These are phyloP conservation scores for Phorcus lineatus DNA, from an alignment of 2,888 invertebrate species.

Conservation along the genomic window DNA sequence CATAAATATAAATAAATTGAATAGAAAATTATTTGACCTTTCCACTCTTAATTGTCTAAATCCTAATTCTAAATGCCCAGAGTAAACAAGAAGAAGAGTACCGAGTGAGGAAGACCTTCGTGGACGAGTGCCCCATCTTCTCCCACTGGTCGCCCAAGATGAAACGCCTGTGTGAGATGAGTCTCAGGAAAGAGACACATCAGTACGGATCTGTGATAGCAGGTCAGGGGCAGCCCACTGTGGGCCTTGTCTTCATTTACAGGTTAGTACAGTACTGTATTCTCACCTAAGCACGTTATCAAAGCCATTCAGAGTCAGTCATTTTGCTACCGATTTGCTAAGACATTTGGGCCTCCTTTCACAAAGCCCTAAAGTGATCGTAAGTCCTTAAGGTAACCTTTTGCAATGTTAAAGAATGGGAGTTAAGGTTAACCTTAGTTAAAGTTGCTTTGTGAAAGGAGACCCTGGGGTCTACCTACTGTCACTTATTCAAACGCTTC, in stretches of 20 bases:
- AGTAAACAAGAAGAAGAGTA: slow-evolving; percentile 68
- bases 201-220: slow-evolving; percentile 64
- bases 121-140: slow-evolving; percentile 61
- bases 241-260: slow-evolving; percentile 68
- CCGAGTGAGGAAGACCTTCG: slow-evolving; percentile 63
- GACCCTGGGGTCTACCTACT: no score
- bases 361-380: no score
- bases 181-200: slow-evolving; percentile 64
- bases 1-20: not conserved
- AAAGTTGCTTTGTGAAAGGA: no score
- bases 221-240: slow-evolving; percentile 64
- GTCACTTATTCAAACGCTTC: no score
- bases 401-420: no score
- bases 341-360: no score
- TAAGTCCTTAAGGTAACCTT: no score
- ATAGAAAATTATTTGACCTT: no score
- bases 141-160: slow-evolving; percentile 65
- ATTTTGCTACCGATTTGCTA: no score
- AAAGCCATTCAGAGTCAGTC: not conserved
- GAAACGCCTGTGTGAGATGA: slow-evolving; percentile 68
- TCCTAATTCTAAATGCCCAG: slow-evolving; percentile 45
- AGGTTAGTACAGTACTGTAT: slow-evolving; percentile 53
- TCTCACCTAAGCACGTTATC: not conserved
- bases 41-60: no score
- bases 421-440: no score